Conservation (phyloP, 2,113 vertebrate species). For the Diphyllodes magnificus region DNA sequence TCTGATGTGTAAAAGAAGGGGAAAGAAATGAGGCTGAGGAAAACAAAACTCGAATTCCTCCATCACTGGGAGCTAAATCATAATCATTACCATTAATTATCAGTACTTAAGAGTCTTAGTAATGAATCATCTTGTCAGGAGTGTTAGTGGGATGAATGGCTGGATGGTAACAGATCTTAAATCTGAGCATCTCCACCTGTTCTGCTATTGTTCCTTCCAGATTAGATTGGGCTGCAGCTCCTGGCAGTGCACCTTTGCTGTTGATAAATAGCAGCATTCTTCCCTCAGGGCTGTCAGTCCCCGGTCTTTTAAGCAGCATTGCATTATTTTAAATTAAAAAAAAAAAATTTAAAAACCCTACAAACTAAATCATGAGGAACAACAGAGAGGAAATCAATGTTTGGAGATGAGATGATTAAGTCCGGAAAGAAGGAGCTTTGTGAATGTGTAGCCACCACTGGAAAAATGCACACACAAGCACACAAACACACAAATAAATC, state of each 20-base stretch:
- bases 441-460: background rate
- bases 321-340: background rate
- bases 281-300: background rate
- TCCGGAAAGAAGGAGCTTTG: background rate
- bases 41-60: background rate
- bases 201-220: background rate
- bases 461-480: background rate
- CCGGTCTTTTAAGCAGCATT: background rate
- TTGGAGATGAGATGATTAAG: background rate
- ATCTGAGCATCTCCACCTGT: background rate
- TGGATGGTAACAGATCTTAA: background rate
- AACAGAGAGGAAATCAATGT: background rate
- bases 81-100: slow-evolving; percentile 4
- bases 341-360: background rate
- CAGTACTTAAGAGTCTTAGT: background rate
- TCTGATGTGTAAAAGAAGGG: background rate
- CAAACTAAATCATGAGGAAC: background rate
- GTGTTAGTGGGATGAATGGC: background rate
- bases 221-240: background rate
- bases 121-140: slow-evolving; percentile 4
- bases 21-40: background rate
- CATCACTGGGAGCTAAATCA: background rate
- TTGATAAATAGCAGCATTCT: background rate
- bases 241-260: background rate
- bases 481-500: background rate